Conservation (phyloP, 1,140 invertebrate genomes). For the Anastrepha ludens region DNA sequence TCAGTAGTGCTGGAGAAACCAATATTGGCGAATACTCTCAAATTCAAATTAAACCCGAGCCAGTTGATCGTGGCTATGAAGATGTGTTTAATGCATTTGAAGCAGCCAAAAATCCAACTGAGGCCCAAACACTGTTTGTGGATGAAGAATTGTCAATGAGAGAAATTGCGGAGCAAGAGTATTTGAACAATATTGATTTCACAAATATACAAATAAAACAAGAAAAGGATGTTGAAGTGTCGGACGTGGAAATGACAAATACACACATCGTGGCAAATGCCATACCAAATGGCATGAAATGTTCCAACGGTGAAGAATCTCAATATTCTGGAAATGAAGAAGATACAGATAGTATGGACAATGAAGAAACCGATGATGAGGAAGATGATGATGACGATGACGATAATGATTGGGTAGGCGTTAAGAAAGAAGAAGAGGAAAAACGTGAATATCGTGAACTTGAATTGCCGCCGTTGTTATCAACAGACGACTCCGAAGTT, state of each 20-base stretch:
- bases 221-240: slow-evolving; percentile 61
- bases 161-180: slow-evolving; percentile 61
- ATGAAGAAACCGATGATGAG: slow-evolving; percentile 57
- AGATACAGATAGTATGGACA: background rate
- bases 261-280: slow-evolving; percentile 20
- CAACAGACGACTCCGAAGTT: slow-evolving; percentile 1
- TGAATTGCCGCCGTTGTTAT: slow-evolving; percentile 60
- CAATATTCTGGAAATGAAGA: slow-evolving; percentile 39
- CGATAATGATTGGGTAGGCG: slow-evolving; percentile 65
- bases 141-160: slow-evolving; percentile 8
- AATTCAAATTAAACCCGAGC: slow-evolving; percentile 67
- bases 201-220: slow-evolving; percentile 67
- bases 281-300: slow-evolving; percentile 42
- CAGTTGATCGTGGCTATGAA: slow-evolving; percentile 56
- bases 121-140: background rate
- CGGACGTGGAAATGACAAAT: slow-evolving; percentile 53
- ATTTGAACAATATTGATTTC: slow-evolving; percentile 65
- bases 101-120: slow-evolving; percentile 41
- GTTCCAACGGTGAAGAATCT: slow-evolving; percentile 39
- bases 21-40: background rate
- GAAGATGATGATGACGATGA: slow-evolving; percentile 63
- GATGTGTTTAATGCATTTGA: slow-evolving; percentile 58
- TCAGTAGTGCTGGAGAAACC: background rate
- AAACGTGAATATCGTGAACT: slow-evolving; percentile 68
- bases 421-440: slow-evolving; percentile 60